Evolutionary conservation across 1,140 invertebrate species (phyloP).

Genomic region (Trichoplusia ni): DNA sequence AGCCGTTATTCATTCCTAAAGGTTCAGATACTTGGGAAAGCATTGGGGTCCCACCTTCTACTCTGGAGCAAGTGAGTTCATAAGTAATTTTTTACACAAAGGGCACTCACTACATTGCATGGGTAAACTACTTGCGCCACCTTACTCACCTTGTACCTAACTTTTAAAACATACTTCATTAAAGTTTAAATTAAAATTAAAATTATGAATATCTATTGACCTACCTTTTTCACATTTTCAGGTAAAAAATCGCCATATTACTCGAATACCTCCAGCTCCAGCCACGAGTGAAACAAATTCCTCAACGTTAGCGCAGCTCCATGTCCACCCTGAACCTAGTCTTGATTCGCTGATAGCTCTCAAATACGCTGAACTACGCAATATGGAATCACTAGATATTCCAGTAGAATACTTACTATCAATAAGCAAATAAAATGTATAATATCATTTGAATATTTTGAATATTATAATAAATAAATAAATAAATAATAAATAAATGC

Average conservation of each 20-base stretch:
- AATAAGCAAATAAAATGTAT: slow-evolving; percentile 16
- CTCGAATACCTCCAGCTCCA: slow-evolving; percentile 42
- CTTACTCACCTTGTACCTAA: too few species aligned
- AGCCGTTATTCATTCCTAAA: slow-evolving; percentile 64
- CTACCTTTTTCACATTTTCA: slow-evolving; percentile 31
- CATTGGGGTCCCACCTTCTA: slow-evolving; percentile 55
- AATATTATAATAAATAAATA: too few species aligned
- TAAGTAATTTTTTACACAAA: too few species aligned
- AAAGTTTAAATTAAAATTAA: too few species aligned
- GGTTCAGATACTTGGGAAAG: slow-evolving; percentile 67
- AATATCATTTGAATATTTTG: background rate
- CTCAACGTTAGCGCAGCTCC: slow-evolving; percentile 14
- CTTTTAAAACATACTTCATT: too few species aligned
- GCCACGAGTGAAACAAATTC: slow-evolving; percentile 1
- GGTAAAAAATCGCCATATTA: slow-evolving; percentile 53
- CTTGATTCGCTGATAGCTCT: slow-evolving; percentile 54
- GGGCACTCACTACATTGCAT: too few species aligned
- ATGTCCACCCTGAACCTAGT: slow-evolving; percentile 57
- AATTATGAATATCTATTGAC: background rate
- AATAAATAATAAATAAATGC: too few species aligned
- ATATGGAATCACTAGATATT: slow-evolving; percentile 59
- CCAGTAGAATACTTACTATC: slow-evolving; percentile 59
- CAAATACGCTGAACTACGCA: slow-evolving; percentile 67
- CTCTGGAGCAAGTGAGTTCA: slow-evolving; percentile 59
- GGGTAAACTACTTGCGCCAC: too few species aligned